phyloP scores from a whole-genome alignment of 2,888 invertebrate species.

The Melinopterus prodromus region DNA sequence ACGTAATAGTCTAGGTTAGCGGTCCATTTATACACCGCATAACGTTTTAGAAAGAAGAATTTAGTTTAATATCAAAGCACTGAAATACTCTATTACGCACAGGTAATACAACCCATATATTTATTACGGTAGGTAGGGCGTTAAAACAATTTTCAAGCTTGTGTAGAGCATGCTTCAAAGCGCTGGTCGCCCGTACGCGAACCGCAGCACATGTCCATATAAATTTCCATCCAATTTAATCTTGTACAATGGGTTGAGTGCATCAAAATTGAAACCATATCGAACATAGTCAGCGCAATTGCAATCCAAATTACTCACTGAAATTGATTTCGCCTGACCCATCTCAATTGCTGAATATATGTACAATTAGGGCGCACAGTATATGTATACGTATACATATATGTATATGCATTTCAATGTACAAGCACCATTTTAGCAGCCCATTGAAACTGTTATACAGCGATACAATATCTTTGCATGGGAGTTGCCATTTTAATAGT shows the following conservation, averaged over 20 bases:
- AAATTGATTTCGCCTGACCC: conserved; percentile 7
- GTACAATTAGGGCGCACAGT: background rate
- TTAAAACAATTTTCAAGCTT: background rate
- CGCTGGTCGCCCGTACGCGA: background rate
- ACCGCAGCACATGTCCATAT: background rate
- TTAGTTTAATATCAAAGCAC: background rate
- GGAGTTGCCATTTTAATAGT: background rate
- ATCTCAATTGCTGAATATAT: background rate
- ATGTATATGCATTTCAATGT: background rate
- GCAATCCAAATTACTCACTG: conserved; percentile 13
- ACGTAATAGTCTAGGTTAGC: no score
- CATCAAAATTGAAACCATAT: conserved; percentile 18
- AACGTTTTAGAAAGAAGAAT: background rate
- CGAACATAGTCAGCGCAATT: conserved; percentile 8
- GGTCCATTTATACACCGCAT: background rate
- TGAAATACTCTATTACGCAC: background rate
- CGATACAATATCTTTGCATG: no score
- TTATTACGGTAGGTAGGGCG: background rate
- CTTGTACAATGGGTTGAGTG: background rate
- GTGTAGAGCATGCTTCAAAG: background rate
- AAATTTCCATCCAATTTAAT: conserved; percentile 22
- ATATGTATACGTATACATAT: background rate
- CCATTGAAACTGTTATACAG: background rate
- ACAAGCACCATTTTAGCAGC: background rate
- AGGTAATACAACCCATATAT: no score